phyloP scores from a whole-genome alignment of 1,140 invertebrate species.

The Diorhabda carinulata region DNA sequence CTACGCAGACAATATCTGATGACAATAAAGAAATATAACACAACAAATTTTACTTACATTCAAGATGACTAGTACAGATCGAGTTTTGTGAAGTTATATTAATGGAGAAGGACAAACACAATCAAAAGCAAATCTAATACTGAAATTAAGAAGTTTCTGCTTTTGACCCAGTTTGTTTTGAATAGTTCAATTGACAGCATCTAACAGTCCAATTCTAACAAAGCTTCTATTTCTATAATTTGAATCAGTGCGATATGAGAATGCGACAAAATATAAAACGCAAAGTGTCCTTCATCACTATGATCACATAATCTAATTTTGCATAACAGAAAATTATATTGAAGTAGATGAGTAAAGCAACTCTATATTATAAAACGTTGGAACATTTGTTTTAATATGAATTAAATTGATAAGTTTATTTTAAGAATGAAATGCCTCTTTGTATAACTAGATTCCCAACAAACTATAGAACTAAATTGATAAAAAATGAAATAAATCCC shows the following conservation, averaged over 20 bases:
- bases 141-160: conserved; percentile 27
- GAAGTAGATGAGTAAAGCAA: not conserved
- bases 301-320: not conserved
- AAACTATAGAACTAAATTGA: too few species aligned
- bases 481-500: too few species aligned
- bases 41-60: conserved; percentile 43
- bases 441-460: too few species aligned
- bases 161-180: conserved; percentile 17
- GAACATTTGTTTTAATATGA: not conserved
- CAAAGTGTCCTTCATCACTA: not conserved
- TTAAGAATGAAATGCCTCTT: too few species aligned
- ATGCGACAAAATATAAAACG: not conserved
- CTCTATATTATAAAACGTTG: not conserved
- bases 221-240: not conserved
- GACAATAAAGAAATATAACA: conserved; percentile 33
- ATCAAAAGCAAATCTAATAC: conserved; percentile 30
- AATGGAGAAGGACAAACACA: conserved; percentile 23
- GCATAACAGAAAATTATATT: not conserved
- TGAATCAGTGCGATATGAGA: not conserved
- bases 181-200: not conserved
- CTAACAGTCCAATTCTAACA: not conserved
- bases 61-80: conserved; percentile 47
- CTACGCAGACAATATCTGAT: conserved; percentile 11
- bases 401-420: not conserved
- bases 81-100: conserved; percentile 35